Conservation (phyloP, 2,888 invertebrate genomes). For the Mamestra brassicae region DNA sequence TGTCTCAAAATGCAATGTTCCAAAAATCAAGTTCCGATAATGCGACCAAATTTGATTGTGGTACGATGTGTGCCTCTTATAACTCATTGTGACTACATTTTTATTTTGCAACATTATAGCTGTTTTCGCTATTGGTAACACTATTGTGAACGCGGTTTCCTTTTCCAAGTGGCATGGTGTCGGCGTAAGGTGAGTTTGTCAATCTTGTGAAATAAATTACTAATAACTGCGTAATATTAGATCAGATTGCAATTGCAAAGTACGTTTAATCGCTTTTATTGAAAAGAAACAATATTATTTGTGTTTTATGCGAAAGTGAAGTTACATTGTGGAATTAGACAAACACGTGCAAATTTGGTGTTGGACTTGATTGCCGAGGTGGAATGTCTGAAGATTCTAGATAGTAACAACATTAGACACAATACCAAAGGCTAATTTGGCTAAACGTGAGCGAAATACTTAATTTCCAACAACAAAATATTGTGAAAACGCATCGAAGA, state of each 20-base stretch:
- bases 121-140: conserved; percentile 49
- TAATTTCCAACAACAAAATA: conserved; percentile 1
- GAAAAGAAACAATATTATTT: conserved; percentile 1
- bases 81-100: neutral
- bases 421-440: neutral
- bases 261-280: conserved; percentile 31
- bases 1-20: conserved; percentile 25
- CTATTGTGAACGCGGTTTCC: conserved; percentile 68
- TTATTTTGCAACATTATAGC: conserved; percentile 10
- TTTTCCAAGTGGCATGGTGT: conserved; percentile 90
- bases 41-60: neutral
- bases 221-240: conserved; percentile 67
- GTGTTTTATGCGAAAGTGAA: conserved; percentile 24
- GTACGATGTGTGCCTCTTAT: neutral
- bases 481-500: conserved; percentile 50
- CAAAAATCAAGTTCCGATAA: neutral
- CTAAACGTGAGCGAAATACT: conserved; percentile 1
- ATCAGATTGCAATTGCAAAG: conserved; percentile 38
- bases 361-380: conserved; percentile 29
- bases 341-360: conserved; percentile 60
- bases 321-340: conserved; percentile 18
- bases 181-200: conserved; percentile 87
- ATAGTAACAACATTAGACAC: conserved; percentile 1
- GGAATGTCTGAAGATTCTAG: conserved; percentile 34
- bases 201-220: conserved; percentile 73